These are phyloP conservation scores for Meta bourneti DNA, from an alignment of 2,888 invertebrate species.

Conservation along the genomic window DNA sequence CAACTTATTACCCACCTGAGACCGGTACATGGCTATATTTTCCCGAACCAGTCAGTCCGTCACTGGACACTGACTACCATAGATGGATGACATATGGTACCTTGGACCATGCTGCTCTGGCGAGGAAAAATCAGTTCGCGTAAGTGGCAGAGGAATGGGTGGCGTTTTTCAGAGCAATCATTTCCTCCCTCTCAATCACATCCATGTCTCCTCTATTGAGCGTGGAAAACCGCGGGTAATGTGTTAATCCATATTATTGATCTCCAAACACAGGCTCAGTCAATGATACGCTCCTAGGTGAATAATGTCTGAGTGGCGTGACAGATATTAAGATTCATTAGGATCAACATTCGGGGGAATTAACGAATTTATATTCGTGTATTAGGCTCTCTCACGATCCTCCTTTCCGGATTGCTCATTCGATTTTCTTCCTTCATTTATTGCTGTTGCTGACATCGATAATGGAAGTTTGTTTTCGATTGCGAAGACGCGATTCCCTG, in stretches of 20 bases:
- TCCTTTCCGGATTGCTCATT: background rate
- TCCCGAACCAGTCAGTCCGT: too few species aligned
- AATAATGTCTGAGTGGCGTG: slow-evolving; percentile 36
- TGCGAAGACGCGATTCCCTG: too few species aligned
- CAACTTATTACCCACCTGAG: too few species aligned
- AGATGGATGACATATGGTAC: too few species aligned
- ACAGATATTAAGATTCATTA: slow-evolving; percentile 52
- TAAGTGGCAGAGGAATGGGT: too few species aligned
- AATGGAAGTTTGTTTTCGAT: too few species aligned
- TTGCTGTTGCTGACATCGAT: too few species aligned
- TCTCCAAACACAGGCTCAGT: background rate
- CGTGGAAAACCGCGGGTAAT: background rate
- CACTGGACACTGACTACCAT: too few species aligned
- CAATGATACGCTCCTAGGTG: background rate
- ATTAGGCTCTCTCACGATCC: slow-evolving; percentile 31
- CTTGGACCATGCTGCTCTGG: too few species aligned
- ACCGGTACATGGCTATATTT: too few species aligned
- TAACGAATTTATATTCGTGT: slow-evolving; percentile 8
- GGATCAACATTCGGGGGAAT: slow-evolving; percentile 40
- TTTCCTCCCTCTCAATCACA: background rate
- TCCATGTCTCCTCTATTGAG: background rate
- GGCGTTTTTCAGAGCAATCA: background rate
- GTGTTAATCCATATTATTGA: slow-evolving; percentile 48
- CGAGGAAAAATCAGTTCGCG: too few species aligned
- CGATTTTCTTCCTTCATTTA: too few species aligned